Evolutionary conservation across 2,888 invertebrate species (phyloP).

Genomic region (Pyralis farinalis): DNA sequence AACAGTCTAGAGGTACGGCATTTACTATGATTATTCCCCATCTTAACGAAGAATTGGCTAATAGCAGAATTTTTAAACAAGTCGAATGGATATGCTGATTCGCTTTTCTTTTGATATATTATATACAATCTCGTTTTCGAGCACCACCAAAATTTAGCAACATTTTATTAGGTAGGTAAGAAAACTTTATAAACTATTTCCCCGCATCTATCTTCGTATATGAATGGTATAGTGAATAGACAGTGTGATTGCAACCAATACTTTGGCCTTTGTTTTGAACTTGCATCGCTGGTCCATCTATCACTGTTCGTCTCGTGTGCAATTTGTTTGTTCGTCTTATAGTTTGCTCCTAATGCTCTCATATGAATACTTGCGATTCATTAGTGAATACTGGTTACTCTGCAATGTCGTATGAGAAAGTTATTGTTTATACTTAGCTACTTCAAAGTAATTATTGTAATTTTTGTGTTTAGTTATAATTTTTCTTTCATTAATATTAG

Average conservation of each 20-base stretch:
- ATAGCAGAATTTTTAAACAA: too few species aligned
- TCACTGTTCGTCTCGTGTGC: conserved; percentile 55
- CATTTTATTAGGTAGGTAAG: too few species aligned
- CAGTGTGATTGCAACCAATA: conserved; percentile 69
- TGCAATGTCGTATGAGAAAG: background rate
- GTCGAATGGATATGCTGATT: too few species aligned
- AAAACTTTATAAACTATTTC: background rate
- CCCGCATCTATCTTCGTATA: conserved; percentile 27
- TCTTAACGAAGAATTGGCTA: too few species aligned
- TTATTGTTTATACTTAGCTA: conserved; percentile 5
- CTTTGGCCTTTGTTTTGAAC: conserved; percentile 68
- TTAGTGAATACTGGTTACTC: conserved; percentile 16
- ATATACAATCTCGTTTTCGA: too few species aligned
- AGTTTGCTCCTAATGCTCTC: conserved; percentile 9
- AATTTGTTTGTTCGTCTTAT: conserved; percentile 58
- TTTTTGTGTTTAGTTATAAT: too few species aligned
- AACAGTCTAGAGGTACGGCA: too few species aligned
- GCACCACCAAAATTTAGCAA: too few species aligned
- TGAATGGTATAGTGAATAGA: conserved; percentile 59
- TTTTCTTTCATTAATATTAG: too few species aligned
- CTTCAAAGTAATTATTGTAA: background rate
- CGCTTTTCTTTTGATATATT: too few species aligned
- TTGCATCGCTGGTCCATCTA: conserved; percentile 61
- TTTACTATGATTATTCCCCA: too few species aligned
- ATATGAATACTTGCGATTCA: conserved; percentile 18